Base-by-base conservation (phyloP, 2,888 invertebrate genomes). In the Agrilus biguttatus region DNA sequence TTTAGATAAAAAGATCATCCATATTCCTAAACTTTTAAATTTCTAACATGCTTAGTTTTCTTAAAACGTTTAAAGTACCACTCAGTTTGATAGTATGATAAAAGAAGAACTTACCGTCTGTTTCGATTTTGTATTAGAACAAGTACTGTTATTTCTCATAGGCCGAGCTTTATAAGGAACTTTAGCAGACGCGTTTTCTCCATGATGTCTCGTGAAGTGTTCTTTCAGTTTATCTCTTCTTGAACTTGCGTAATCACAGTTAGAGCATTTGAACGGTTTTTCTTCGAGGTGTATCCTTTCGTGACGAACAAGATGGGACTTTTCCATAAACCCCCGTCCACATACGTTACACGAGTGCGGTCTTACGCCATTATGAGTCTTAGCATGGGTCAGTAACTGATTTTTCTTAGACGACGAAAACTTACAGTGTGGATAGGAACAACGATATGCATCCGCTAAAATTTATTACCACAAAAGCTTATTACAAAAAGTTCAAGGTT, bases 181-280 rank as follows among this genome's bases (percentile, higher is more conserved):
- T 53, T 70, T 71, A 3, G 71, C 70, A 12, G 68, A 69, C 6
- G 70, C 69, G 49, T 68, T 66, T 45, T 68, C 69, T 8, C 70
- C 70, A 43, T 71, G 71, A 54, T 71, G 71, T 34, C 71, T 57
- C 5, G 67, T 67, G 47, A 68, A 69, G 54, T 71, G 71, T 49
- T 71, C 78, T 54, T 78, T 78, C 21, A 80, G 58, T 57, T 80
- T 80, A 60, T 80, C 80, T 14, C 76, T 61, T 40, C 80, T 62
- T 1, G 75, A 74, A 45, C 77, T 76, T 2, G 74, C 73, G 56
- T 80, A 80, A 48, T 77, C 76, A 60, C 80, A 80, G 47, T 72
- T 68, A 12, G 70, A 67, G 56, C 79, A 79, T 51, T 75, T 75
- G 60, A 75, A 77, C 1, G 78, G 75, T 52, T 77, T 75, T 46